Conservation (phyloP, 2,797 vertebrate genomes). For the Anabas testudineus region DNA sequence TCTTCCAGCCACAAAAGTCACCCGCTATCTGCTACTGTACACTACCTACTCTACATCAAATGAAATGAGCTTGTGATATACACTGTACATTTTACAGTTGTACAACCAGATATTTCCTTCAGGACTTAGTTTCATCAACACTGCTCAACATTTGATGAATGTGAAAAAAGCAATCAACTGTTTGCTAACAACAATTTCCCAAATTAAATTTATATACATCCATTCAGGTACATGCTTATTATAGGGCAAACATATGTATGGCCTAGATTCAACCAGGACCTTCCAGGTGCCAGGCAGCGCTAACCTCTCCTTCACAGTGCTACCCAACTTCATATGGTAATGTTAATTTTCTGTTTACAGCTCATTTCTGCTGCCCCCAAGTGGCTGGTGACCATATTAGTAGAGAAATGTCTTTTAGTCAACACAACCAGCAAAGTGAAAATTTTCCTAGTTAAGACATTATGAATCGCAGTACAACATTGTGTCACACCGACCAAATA, state of each 20-base stretch:
- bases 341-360: constrained; percentile 16
- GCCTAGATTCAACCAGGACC: too few species aligned
- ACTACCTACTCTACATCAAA: too few species aligned
- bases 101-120: background rate
- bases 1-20: too few species aligned
- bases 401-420: constrained; percentile 26
- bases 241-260: too few species aligned
- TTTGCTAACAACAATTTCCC: background rate
- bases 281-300: too few species aligned
- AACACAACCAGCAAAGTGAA: constrained; percentile 44
- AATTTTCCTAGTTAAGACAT: constrained; percentile 22
- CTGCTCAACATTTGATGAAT: too few species aligned
- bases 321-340: background rate
- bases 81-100: background rate
- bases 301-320: too few species aligned
- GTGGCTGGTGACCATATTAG: too few species aligned
- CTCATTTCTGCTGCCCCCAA: constrained; percentile 16
- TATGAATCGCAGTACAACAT: constrained; percentile 15
- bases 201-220: background rate
- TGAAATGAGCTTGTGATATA: too few species aligned
- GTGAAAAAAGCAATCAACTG: too few species aligned
- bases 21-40: background rate
- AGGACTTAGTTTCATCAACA: background rate
- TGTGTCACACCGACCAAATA: constrained; percentile 1
- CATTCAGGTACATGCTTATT: too few species aligned